phyloP scores from a whole-genome alignment of 2,797 vertebrate species.

The Octomys mimax region DNA sequence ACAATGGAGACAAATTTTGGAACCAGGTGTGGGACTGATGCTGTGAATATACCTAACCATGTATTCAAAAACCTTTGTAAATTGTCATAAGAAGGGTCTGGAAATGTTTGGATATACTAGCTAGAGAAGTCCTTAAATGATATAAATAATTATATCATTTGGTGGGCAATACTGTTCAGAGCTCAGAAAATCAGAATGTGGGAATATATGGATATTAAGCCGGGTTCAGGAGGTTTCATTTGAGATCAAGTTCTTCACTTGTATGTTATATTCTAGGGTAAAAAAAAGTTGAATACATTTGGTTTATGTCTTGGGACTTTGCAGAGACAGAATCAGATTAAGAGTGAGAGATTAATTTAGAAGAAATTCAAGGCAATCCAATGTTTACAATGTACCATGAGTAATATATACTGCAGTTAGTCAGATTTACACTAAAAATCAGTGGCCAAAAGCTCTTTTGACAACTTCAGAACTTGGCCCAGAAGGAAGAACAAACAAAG shows the following conservation, averaged over 20 bases:
- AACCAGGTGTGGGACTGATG: not conserved
- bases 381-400: not conserved
- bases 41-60: not conserved
- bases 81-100: not conserved
- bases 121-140: not conserved
- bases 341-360: not conserved
- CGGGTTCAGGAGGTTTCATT: not conserved
- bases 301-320: not conserved
- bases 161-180: not conserved
- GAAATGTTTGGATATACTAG: not conserved
- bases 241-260: not conserved
- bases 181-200: no score
- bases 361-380: not conserved
- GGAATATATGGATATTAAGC: not conserved
- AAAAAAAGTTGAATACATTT: not conserved
- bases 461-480: not conserved
- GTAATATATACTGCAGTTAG: not conserved
- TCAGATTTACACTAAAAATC: not conserved
- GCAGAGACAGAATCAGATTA: not conserved
- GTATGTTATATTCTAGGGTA: not conserved
- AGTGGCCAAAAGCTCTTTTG: not conserved
- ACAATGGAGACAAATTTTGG: not conserved
- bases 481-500: not conserved
- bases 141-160: not conserved
- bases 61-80: not conserved